These are phyloP conservation scores for Symphodus melops DNA, from an alignment of 2,113 vertebrate genomes.

Conservation along the genomic window DNA sequence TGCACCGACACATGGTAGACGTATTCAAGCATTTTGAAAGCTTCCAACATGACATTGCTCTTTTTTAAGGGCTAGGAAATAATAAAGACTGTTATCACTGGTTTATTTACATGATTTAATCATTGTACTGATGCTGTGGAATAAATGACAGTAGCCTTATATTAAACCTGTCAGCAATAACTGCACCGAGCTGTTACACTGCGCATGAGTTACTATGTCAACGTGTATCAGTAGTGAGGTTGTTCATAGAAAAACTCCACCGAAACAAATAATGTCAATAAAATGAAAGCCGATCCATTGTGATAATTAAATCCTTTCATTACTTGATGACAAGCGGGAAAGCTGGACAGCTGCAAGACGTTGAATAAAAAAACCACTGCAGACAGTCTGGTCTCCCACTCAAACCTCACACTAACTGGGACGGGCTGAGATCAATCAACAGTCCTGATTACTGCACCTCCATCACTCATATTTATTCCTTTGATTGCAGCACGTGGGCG, in stretches of 20 bases:
- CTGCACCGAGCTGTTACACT: neutral
- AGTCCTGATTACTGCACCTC: conserved; percentile 14
- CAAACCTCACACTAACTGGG: conserved; percentile 31
- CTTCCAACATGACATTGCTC: neutral
- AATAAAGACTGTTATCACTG: too few relatives aligned
- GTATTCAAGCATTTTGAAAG: neutral
- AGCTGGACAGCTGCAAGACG: neutral
- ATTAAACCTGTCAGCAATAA: too few relatives aligned
- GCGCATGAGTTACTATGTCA: neutral
- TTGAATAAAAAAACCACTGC: conserved; percentile 33
- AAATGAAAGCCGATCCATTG: neutral
- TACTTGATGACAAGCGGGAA: conserved; percentile 2
- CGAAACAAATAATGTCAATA: neutral
- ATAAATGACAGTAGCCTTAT: too few relatives aligned
- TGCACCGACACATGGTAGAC: neutral
- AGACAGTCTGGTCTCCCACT: conserved; percentile 54
- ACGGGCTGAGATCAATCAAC: conserved; percentile 20
- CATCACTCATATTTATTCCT: conserved; percentile 47
- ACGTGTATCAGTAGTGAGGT: neutral
- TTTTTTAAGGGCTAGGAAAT: neutral
- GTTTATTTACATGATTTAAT: too few relatives aligned
- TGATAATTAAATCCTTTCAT: neutral
- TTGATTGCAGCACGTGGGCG: conserved; percentile 12
- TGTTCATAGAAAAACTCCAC: neutral
- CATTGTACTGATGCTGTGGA: too few relatives aligned